Evolutionary conservation across 2,888 invertebrate species (phyloP), one percentile per base, ranked within the genome.

Genomic region (Microctonus brassicae): DNA sequence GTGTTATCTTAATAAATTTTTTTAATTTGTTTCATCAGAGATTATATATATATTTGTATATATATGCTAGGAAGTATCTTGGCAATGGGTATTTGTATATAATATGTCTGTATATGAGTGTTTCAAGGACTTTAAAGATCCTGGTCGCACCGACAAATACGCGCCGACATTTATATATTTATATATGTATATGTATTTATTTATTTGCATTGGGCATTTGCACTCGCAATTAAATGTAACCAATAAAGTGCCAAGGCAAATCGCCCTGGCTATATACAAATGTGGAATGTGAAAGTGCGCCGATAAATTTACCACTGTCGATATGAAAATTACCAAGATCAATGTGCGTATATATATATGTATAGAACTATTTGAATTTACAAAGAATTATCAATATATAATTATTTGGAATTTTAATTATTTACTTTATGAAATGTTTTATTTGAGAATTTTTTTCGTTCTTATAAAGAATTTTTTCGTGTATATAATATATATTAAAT

Each of bases 171-270:
- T 5, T 29, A 7, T 29, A 7, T 29, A 29, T 29, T 5, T 47
- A 47, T 47, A 47, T 4, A 47, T n/a, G 17, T 47, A 47, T 4
- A 47, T n/a, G 17, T 47, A 47, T 47, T 9, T 36, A 36, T 36
- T 17, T 47, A 47, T 47, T 47, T 47, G 52, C 52, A 36, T 66
- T 66, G 29, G 53, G 53, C 53, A 33, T 52, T 69, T 36, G 64
- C 69, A 70, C 55, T 70, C 69, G 69, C 69, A 70, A 70, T 70
- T 70, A 70, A 70, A 70, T 70, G 69, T 52, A 63, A 47, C 69
- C 69, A 70, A 70, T 70, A 70, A 70, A 70, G 69, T 70, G 57
- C 69, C 69, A 70, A 70, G 69, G 69, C 63, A 58, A 70, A 70
- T 70, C 69, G 64, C 63, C 39, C 63, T 11, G 39, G 63, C 57